phyloP scores from a whole-genome alignment of 1,140 invertebrate species.

The Antheraea pernyi region DNA sequence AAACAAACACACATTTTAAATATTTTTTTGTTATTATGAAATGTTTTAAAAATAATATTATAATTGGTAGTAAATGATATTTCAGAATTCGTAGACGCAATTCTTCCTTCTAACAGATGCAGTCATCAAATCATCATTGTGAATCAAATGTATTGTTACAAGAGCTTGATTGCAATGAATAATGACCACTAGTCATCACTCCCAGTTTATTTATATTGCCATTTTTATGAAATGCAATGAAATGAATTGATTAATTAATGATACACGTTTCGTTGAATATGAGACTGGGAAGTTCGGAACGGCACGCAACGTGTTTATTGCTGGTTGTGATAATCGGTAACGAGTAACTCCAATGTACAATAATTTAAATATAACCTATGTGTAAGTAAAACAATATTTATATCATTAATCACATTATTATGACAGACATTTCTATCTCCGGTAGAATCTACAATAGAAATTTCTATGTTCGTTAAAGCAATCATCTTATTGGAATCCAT shows the following conservation, averaged over 20 bases:
- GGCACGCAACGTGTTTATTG: not conserved
- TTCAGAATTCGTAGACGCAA: not conserved
- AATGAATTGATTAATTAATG: not conserved
- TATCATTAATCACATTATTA: no score
- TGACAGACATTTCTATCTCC: no score
- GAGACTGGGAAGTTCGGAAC: not conserved
- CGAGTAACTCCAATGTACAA: not conserved
- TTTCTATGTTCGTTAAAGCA: no score
- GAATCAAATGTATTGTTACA: not conserved
- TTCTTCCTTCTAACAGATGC: not conserved
- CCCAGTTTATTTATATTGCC: not conserved
- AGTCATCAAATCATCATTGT: not conserved
- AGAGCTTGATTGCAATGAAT: not conserved
- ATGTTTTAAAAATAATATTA: no score
- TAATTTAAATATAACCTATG: not conserved
- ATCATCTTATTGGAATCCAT: no score
- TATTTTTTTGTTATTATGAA: no score
- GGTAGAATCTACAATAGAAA: no score
- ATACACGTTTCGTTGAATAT: not conserved
- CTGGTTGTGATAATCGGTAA: not conserved
- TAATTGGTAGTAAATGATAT: not conserved
- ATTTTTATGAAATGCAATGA: slow-evolving; percentile 3
- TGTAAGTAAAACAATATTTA: not conserved
- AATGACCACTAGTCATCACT: not conserved
- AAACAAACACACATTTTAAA: no score